These are phyloP conservation scores for Tethya wilhelma DNA, from an alignment of 37 sponge, comb jelly and placozoan species.

Conservation along the genomic window DNA sequence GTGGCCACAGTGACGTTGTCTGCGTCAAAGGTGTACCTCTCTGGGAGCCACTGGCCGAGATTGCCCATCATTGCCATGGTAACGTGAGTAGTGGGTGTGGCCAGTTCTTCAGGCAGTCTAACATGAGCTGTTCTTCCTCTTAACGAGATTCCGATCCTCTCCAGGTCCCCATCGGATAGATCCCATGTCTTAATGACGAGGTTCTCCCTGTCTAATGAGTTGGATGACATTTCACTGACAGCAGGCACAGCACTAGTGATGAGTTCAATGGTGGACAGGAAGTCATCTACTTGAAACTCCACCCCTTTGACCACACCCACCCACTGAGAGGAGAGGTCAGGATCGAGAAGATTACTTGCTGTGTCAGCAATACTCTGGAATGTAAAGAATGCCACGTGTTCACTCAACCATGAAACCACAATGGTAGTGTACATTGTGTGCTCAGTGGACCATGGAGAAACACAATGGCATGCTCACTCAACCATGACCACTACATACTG, in stretches of 20 bases:
- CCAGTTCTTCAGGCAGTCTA: background rate
- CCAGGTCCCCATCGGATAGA: background rate
- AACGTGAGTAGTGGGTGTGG: background rate
- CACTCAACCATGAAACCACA: no score
- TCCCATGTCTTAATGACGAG: slow-evolving; percentile 1
- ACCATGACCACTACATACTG: no score
- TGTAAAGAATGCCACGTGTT: no score
- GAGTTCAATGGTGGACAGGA: slow-evolving; percentile 18
- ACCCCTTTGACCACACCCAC: slow-evolving; percentile 1
- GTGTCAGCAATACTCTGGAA: background rate
- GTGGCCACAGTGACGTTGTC: slow-evolving; percentile 25
- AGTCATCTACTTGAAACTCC: slow-evolving; percentile 7
- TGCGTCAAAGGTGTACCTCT: background rate
- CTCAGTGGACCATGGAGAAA: no score
- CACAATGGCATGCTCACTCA: no score
- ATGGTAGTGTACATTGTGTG: no score
- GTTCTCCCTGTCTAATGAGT: background rate
- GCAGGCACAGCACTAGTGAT: background rate
- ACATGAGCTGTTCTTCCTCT: background rate
- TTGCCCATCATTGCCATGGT: slow-evolving; percentile 5
- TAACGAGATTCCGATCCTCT: background rate
- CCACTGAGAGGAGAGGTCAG: slow-evolving; percentile 18
- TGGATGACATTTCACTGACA: background rate
- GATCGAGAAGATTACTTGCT: slow-evolving; percentile 12
- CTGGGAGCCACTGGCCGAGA: slow-evolving; percentile 1